Conservation (phyloP, 64 coral and sea anemone species). For the Acropora yongei region DNA sequence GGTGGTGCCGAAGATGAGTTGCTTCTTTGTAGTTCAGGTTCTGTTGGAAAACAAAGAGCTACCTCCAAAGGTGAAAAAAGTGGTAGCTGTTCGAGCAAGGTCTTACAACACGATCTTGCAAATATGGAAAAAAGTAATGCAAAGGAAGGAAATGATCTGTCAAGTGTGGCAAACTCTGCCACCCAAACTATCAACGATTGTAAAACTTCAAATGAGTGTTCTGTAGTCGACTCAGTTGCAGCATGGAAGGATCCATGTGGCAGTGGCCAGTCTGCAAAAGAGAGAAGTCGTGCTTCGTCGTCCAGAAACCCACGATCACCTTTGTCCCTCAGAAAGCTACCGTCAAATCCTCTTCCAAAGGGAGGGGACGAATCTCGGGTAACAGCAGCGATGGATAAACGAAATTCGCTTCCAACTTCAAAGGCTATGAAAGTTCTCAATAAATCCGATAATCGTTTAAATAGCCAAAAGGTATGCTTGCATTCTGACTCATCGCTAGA, state of each 20-base stretch:
- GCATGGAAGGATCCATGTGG: conserved; percentile 8
- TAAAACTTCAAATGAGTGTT: not conserved
- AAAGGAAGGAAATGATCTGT: not conserved
- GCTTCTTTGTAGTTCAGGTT: not conserved
- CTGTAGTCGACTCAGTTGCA: not conserved
- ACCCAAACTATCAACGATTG: not conserved
- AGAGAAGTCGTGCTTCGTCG: not conserved
- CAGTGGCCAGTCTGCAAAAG: not conserved
- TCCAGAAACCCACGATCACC: conserved; percentile 7
- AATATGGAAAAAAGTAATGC: not conserved
- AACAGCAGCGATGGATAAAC: not conserved
- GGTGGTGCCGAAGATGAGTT: conserved; percentile 7
- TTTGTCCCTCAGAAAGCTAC: not conserved
- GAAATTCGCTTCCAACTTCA: conserved; percentile 18
- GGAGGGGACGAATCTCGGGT: not conserved
- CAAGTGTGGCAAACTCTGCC: not conserved
- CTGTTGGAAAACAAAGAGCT: not conserved
- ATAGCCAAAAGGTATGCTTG: not conserved
- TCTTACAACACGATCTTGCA: not conserved
- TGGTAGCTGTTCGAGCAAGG: not conserved
- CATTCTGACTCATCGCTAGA: conserved; percentile 1
- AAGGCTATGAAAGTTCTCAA: not conserved
- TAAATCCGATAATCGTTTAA: not conserved
- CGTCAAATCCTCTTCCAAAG: not conserved
- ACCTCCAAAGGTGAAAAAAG: not conserved